Conservation (phyloP, 1,140 invertebrate species). For the Ceratina australensis region DNA sequence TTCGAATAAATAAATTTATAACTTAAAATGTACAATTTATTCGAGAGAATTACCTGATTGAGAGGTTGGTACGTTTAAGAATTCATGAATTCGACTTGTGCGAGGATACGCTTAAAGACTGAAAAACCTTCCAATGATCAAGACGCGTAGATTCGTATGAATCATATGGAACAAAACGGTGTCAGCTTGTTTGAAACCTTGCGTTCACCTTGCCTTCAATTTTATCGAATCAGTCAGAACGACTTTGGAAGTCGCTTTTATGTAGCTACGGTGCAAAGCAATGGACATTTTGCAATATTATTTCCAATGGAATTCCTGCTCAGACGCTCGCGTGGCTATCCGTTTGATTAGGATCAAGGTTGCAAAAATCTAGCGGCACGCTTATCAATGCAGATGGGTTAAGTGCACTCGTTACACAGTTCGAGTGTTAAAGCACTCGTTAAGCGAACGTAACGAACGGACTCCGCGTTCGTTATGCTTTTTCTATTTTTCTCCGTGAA, state of each 20-base stretch:
- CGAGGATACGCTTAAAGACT: too few relatives aligned
- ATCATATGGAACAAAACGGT: too few relatives aligned
- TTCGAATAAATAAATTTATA: too few relatives aligned
- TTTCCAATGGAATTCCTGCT: slow-evolving; percentile 18
- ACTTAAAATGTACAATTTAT: too few relatives aligned
- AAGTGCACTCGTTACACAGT: slow-evolving; percentile 45
- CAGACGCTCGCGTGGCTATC: not conserved
- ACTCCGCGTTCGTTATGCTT: slow-evolving; percentile 25
- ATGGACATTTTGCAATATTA: not conserved
- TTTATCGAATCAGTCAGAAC: too few relatives aligned
- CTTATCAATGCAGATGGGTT: slow-evolving; percentile 52
- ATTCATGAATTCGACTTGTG: too few relatives aligned
- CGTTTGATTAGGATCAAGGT: slow-evolving; percentile 50
- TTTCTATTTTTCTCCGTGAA: not conserved
- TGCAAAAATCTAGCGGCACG: slow-evolving; percentile 38
- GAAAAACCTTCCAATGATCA: too few relatives aligned
- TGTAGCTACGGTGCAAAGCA: not conserved
- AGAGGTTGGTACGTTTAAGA: too few relatives aligned
- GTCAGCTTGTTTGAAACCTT: too few relatives aligned
- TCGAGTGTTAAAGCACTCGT: slow-evolving; percentile 38
- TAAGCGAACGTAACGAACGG: slow-evolving; percentile 28
- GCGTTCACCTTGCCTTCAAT: too few relatives aligned
- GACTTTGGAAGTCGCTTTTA: not conserved
- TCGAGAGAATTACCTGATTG: too few relatives aligned
- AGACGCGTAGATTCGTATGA: too few relatives aligned